phyloP scores from a whole-genome alignment of 2,888 invertebrate genomes.

The Athalia circularis region DNA sequence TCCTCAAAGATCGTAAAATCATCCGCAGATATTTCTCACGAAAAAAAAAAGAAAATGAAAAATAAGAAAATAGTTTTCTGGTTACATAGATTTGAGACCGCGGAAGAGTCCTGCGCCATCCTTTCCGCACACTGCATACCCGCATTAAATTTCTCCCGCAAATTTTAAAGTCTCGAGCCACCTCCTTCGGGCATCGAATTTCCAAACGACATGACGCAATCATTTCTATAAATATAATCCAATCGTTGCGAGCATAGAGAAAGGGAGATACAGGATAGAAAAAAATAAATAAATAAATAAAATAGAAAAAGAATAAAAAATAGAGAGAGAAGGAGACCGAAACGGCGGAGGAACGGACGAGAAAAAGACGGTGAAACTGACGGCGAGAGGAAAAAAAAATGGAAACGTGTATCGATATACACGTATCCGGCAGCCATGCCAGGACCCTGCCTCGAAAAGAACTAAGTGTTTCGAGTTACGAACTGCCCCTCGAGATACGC shows the following conservation, averaged over 20 bases:
- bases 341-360: background rate
- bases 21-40: too few species aligned
- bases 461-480: slow-evolving; percentile 16
- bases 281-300: background rate
- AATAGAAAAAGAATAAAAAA: slow-evolving; percentile 15
- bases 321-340: slow-evolving; percentile 11
- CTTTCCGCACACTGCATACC: too few species aligned
- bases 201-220: slow-evolving; percentile 38
- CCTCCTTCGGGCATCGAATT: slow-evolving; percentile 23
- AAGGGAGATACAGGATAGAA: slow-evolving; percentile 1
- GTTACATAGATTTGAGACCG: background rate
- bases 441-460: background rate
- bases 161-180: slow-evolving; percentile 4
- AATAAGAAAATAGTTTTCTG: background rate
- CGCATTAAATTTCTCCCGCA: slow-evolving; percentile 15
- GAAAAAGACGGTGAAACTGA: background rate
- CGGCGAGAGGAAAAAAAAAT: background rate
- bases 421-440: background rate
- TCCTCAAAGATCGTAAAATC: background rate
- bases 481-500: background rate
- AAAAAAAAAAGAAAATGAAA: too few species aligned
- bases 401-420: slow-evolving; percentile 12
- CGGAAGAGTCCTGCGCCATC: background rate
- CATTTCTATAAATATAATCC: slow-evolving; percentile 34
- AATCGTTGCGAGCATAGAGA: slow-evolving; percentile 4